Evolutionary conservation across 2,113 vertebrate genomes (phyloP).

Genomic region (Clarias macrocephalus): DNA sequence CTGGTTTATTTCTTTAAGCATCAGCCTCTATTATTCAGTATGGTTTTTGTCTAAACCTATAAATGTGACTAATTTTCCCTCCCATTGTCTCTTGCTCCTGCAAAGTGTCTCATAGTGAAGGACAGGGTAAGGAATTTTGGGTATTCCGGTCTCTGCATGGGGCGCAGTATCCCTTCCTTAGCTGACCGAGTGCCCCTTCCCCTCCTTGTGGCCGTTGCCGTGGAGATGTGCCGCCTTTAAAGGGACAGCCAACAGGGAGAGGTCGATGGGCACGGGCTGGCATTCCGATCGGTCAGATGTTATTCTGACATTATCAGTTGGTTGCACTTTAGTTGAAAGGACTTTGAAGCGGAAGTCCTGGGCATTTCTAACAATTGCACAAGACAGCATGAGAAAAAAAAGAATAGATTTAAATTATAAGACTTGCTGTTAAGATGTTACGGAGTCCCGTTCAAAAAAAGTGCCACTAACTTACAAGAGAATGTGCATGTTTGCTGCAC

Average conservation of each 20-base stretch:
- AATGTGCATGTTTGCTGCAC: conserved; percentile 68
- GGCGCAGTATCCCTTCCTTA: conserved; percentile 52
- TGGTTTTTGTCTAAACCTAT: not conserved
- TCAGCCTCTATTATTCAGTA: not conserved
- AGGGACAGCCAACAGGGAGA: conserved; percentile 45
- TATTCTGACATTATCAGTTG: conserved; percentile 42
- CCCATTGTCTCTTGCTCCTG: conserved; percentile 71
- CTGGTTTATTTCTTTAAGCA: not conserved
- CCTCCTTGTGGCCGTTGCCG: conserved; percentile 57
- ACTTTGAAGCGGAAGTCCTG: not conserved
- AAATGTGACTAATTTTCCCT: conserved; percentile 68
- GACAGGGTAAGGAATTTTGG: conserved; percentile 76
- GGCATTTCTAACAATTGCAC: not conserved
- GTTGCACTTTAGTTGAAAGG: conserved; percentile 51
- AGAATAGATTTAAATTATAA: not conserved
- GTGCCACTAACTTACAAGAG: conserved; percentile 47
- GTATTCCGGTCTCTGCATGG: conserved; percentile 73
- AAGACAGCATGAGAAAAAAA: not conserved
- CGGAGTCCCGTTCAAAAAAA: conserved; percentile 43
- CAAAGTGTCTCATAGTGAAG: conserved; percentile 80
- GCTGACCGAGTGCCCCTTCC: conserved; percentile 55
- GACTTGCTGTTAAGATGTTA: not conserved
- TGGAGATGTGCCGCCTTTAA: conserved; percentile 30
- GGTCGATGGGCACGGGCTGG: conserved; percentile 42
- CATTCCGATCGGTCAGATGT: conserved; percentile 38